Evolutionary conservation across 2,113 vertebrate species (phyloP), one percentile per base, ranked within the genome.

Genomic region (Irena cyanogastra): DNA sequence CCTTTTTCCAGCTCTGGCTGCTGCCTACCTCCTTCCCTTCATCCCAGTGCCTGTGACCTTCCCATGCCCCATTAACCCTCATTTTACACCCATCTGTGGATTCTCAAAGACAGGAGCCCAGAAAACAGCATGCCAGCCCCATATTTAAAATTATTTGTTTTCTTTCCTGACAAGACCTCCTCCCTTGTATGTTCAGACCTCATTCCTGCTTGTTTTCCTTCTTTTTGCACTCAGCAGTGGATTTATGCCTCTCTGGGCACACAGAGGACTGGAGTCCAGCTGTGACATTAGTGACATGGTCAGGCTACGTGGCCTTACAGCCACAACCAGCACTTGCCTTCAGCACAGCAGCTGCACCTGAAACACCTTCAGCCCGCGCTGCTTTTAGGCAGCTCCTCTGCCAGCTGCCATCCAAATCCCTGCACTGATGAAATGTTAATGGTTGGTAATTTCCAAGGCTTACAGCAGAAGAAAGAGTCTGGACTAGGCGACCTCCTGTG

Each of bases 381-480:
- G 76, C 54, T 45, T 50, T 57, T 7, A 88, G 28, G 24, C 6
- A 10, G 76, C 64, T 83, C 45, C 76, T 19, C n/a, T 44, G 64
- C 1, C 0, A 91, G 68, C 68, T 83, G 54, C 87, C 64, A 22
- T 65, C 72, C 89, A 77, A 83, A 87, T 63, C 93, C 89, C 91
- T 35, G 4, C 35, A 21, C 83, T 81, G 89, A 80, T 83, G 80
- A 92, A 92, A 95, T 86, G 54, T 83, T 94, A 65, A 94, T 83
- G 72, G 74, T 5, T 69, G 45, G 63, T 65, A 53, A 89, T 92
- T 94, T 66, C 87, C 90, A 44, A 33, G 74, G 45, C 33, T 83
- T 81, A 35, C 7, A 57, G 77, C 7, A 74, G 64, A 64, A 61
- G 52, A 61, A 64, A 69, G 31, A 71, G 39, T 11, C 64, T 53